These are phyloP conservation scores for Burhinus oedicnemus DNA, from an alignment of 2,113 vertebrate species.

Conservation along the genomic window DNA sequence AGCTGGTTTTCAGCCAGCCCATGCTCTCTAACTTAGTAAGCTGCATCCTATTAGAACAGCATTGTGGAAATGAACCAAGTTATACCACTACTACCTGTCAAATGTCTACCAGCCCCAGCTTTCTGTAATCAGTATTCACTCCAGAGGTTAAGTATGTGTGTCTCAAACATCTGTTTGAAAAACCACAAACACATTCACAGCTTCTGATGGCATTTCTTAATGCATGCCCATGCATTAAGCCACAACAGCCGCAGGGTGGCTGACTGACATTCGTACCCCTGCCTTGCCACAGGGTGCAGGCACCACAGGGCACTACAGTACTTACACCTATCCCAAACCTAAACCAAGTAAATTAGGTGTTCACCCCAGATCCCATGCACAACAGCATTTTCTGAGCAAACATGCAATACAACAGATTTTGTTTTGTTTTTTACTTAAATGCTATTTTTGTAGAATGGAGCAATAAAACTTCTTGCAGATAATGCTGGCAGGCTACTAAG, in stretches of 20 bases:
- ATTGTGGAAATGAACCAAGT: background rate
- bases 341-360: accelerated
- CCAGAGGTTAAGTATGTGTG: background rate
- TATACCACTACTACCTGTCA: background rate
- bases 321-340: background rate
- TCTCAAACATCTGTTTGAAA: background rate
- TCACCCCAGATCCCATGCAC: accelerated
- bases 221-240: background rate
- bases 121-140: background rate
- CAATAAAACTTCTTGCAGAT: background rate
- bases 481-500: background rate
- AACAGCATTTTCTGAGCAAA: background rate
- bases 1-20: background rate
- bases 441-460: background rate
- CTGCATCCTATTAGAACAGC: background rate
- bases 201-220: background rate
- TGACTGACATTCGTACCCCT: accelerated
- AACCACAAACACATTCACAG: background rate
- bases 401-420: accelerated
- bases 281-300: background rate
- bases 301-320: no score
- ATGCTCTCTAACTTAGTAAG: background rate
- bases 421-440: background rate
- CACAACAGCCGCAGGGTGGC: accelerated
- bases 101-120: background rate